Conservation (phyloP, 1,140 invertebrate genomes). For the Aphaenogaster floridana region DNA sequence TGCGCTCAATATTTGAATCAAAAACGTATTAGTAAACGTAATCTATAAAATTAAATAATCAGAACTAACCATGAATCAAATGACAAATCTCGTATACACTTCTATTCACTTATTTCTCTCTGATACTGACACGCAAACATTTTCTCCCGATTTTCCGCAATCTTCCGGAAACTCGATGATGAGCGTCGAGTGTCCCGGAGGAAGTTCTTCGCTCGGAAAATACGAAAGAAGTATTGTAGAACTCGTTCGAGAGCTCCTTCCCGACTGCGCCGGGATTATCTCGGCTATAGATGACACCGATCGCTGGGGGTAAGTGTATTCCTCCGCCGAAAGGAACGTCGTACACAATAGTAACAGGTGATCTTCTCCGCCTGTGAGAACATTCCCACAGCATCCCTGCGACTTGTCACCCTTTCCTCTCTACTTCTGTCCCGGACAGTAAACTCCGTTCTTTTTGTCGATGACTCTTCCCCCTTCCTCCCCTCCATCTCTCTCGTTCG, state of each 20-base stretch:
- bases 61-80: neutral
- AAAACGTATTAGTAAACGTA: neutral
- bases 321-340: conserved; percentile 43
- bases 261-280: conserved; percentile 28
- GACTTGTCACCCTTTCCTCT: conserved; percentile 78
- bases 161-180: neutral
- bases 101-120: neutral
- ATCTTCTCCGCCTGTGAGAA: conserved; percentile 83
- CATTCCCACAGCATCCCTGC: conserved; percentile 84
- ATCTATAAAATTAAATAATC: conserved; percentile 10
- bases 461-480: conserved; percentile 42
- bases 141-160: neutral
- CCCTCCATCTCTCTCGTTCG: conserved; percentile 53
- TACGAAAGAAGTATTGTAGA: conserved; percentile 19
- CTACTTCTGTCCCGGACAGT: conserved; percentile 53
- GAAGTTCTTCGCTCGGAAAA: conserved; percentile 6
- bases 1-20: neutral
- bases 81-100: neutral
- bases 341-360: conserved; percentile 80
- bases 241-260: conserved; percentile 1
- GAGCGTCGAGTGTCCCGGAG: neutral
- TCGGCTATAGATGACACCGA: conserved; percentile 67
- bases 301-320: conserved; percentile 68
- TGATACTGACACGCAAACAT: neutral
- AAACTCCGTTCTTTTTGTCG: conserved; percentile 69